Conservation (phyloP, 1,140 invertebrate genomes). For the Diploscapter pachys region DNA sequence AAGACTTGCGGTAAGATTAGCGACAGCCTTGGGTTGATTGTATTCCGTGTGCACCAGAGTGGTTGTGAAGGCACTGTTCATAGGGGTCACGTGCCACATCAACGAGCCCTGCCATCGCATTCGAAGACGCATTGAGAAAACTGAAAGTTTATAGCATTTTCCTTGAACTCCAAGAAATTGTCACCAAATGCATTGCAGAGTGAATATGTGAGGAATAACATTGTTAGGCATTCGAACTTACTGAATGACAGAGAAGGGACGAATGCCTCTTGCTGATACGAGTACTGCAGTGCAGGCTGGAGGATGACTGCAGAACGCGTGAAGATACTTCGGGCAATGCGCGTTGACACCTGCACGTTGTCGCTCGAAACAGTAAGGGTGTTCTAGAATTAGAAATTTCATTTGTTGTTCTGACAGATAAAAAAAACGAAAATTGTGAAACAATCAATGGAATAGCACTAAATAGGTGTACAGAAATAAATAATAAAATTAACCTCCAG, state of each 20-base stretch:
- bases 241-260: slow-evolving; percentile 38
- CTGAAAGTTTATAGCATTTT: slow-evolving; percentile 28
- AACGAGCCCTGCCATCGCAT: slow-evolving; percentile 47
- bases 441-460: too few species aligned
- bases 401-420: too few species aligned
- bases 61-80: slow-evolving; percentile 37
- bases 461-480: too few species aligned
- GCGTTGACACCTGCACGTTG: slow-evolving; percentile 16
- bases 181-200: neutral
- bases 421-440: too few species aligned
- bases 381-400: slow-evolving; percentile 29
- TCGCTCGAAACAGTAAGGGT: slow-evolving; percentile 32
- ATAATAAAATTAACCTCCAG: slow-evolving; percentile 37
- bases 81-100: slow-evolving; percentile 16
- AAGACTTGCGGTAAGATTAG: slow-evolving; percentile 36
- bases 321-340: slow-evolving; percentile 32
- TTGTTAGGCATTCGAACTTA: slow-evolving; percentile 5
- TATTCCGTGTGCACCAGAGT: slow-evolving; percentile 47
- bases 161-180: neutral
- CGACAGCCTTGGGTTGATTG: slow-evolving; percentile 49
- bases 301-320: slow-evolving; percentile 39
- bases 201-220: too few species aligned
- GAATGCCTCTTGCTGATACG: slow-evolving; percentile 28
- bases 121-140: slow-evolving; percentile 37
- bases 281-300: slow-evolving; percentile 45